Conservation (phyloP, 2,797 vertebrate genomes). For the Sus cebifrons region DNA sequence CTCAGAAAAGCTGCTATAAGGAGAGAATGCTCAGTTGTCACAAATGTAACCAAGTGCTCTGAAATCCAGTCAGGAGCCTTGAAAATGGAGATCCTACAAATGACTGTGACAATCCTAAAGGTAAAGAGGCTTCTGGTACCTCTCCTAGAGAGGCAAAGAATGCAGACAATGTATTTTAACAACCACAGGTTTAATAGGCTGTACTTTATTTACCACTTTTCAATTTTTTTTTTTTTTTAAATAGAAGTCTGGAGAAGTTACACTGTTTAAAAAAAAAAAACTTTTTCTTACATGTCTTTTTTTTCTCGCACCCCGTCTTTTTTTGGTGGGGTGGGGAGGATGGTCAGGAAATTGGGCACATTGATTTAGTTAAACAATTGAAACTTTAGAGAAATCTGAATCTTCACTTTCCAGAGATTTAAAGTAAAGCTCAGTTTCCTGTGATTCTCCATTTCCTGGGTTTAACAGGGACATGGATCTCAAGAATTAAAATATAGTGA, state of each 20-base stretch:
- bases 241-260: slow-evolving; percentile 20
- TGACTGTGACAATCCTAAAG: not conserved
- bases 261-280: not conserved
- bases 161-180: not conserved
- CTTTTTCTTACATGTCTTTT: not conserved
- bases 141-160: not conserved
- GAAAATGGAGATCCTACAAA: not conserved
- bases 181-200: not conserved
- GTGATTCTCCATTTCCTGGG: slow-evolving; percentile 79
- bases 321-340: not conserved
- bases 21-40: slow-evolving; percentile 62
- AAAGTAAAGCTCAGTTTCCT: slow-evolving; percentile 68
- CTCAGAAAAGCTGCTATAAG: slow-evolving; percentile 57
- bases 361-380: not conserved
- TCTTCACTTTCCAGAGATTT: slow-evolving; percentile 55
- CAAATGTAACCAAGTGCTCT: slow-evolving; percentile 17
- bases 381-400: slow-evolving; percentile 60
- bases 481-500: slow-evolving; percentile 83
- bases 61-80: not conserved
- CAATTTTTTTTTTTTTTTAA: not conserved
- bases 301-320: not conserved
- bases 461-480: slow-evolving; percentile 83
- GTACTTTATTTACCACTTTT: not conserved
- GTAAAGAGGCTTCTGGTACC: not conserved
- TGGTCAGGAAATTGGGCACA: slow-evolving; percentile 41